Evolutionary conservation across 2,113 vertebrate species (phyloP), one percentile per base, ranked within the genome.

Genomic region (Orientallactaga bullata): DNA sequence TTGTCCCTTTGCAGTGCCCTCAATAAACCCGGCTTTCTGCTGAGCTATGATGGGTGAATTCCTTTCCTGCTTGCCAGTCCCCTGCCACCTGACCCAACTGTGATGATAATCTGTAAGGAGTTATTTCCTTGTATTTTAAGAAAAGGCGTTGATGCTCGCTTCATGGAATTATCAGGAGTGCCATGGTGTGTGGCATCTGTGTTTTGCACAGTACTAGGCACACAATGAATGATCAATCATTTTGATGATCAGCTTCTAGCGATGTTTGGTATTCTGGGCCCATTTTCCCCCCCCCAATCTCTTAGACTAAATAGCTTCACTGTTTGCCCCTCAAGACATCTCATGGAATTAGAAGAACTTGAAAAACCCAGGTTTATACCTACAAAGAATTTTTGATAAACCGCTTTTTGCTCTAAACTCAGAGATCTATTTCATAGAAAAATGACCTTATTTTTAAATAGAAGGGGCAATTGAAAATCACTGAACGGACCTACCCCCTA

Each of bases 361-460:
- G 82, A 80, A 92, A 90, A 92, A 87, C 76, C 63, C 72, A 73
- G 58, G 96, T 96, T 94, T 84, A 96, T 97, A 95, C 84, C 96
- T 91, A 84, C 74, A 96, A 94, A 97, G 77, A 83, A 87, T 97
- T 97, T 97, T 97, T 88, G 93, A 55, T 95, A 97, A 93, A 84
- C 92, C 7, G 95, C 63, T 94, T 97, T 90, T 61, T 96, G 85
- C 94, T 96, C 95, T 94, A 90, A 96, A 94, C 89, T 98, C 97
- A 97, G 98, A 96, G 97, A 98, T 93, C 88, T 95, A 96, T 96
- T 97, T 98, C 97, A 98, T 97, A 97, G 90, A 98, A 98, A 98
- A 98, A 97, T 98, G 98, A 98, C 98, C 98, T 98, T 98, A 98
- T 98, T 98, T 98, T 98, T 98, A 98, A 98, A 98, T 98, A 98